Percentiles rank a stretch among this genome's conserved stretches.
Evolutionary conservation across 1,140 invertebrate species (phyloP).

Genomic region (Neodiprion pinetum): DNA sequence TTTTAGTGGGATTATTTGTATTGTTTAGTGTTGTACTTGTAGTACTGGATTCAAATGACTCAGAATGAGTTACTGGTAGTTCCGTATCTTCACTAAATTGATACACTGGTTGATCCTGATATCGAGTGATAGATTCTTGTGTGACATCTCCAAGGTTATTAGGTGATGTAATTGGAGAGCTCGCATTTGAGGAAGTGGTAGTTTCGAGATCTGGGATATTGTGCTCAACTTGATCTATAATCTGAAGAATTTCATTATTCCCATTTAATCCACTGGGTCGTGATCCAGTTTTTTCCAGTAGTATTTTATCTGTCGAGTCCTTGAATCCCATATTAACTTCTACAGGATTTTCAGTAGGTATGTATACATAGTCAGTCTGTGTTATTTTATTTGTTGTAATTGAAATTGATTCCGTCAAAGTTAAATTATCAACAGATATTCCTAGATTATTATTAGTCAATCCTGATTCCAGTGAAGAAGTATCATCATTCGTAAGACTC

Average conservation of each 20-base stretch:
- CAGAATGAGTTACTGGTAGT: neutral
- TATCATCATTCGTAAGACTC: neutral
- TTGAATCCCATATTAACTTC: neutral
- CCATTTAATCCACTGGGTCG: neutral
- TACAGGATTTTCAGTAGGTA: neutral
- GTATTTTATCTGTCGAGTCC: neutral
- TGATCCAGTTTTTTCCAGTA: neutral
- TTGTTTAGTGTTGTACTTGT: neutral
- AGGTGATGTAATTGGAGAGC: neutral
- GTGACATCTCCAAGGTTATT: neutral
- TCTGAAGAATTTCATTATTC: neutral
- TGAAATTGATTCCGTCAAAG: neutral
- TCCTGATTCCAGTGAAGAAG: neutral
- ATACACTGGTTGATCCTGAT: neutral
- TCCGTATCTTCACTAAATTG: neutral
- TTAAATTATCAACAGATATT: neutral
- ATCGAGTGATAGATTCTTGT: neutral
- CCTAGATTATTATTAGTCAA: neutral
- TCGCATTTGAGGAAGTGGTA: neutral
- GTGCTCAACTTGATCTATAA: neutral
- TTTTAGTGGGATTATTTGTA: neutral
- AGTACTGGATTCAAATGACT: neutral
- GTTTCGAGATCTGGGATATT: neutral
- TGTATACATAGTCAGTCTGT: neutral
- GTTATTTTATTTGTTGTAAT: neutral